Conservation (phyloP, 2,888 invertebrate species). For the Nemurella pictetii region DNA sequence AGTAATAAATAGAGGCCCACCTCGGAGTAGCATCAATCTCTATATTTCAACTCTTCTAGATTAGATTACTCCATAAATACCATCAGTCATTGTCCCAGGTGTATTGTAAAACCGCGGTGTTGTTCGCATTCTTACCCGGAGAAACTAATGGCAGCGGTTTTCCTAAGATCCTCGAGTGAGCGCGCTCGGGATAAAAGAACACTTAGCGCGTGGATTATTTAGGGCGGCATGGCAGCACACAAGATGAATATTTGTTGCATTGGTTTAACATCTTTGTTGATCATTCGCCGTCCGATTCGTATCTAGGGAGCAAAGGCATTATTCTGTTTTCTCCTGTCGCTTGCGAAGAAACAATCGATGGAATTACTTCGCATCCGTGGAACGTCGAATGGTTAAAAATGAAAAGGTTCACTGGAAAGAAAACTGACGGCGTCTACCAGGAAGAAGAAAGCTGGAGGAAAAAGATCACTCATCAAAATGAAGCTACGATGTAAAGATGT, state of each 20-base stretch:
- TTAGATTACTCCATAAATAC: constrained; percentile 4
- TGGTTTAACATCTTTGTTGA: background rate
- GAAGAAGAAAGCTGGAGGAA: background rate
- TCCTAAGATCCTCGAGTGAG: background rate
- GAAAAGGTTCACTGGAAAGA: background rate
- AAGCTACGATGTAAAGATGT: background rate
- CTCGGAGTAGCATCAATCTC: background rate
- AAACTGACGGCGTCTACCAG: background rate
- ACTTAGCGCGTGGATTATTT: background rate
- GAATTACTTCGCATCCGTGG: background rate
- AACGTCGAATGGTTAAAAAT: background rate
- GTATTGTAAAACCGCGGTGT: background rate
- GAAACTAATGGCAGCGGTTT: background rate
- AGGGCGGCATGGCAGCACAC: background rate
- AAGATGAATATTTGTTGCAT: background rate
- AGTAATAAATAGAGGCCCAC: background rate
- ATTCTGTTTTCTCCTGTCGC: background rate
- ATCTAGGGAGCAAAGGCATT: too few relatives aligned
- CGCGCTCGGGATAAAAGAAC: background rate
- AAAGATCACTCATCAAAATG: background rate
- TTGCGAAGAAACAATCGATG: background rate
- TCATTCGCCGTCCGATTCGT: too few relatives aligned
- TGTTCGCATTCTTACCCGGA: background rate
- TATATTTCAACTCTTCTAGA: background rate
- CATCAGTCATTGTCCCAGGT: constrained; percentile 11